A percentile compares a stretch with the other conserved stretches of the same genome.
These are phyloP conservation scores for Drosophila mayri DNA, from an alignment of 1,140 invertebrate species.

Conservation along the genomic window DNA sequence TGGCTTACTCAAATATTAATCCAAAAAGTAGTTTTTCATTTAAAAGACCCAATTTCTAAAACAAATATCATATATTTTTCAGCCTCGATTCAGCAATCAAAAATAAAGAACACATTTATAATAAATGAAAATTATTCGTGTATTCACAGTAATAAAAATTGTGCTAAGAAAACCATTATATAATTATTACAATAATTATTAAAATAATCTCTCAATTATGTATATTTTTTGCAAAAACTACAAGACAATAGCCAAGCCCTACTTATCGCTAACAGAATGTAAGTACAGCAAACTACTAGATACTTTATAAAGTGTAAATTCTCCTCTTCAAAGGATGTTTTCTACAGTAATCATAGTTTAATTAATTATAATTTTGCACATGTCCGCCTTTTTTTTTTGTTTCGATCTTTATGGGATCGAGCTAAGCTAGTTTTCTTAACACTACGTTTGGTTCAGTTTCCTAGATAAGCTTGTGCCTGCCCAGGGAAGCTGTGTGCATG, in stretches of 20 bases:
- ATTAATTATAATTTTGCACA: conserved; percentile 68
- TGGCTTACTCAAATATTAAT: background rate
- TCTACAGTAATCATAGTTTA: conserved; percentile 6
- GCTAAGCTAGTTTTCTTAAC: conserved; percentile 37
- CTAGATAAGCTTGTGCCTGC: conserved; percentile 76
- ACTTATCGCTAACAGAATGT: conserved; percentile 42
- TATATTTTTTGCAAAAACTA: conserved; percentile 9
- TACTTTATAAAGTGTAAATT: conserved; percentile 6
- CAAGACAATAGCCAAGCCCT: conserved; percentile 57
- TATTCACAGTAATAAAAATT: conserved; percentile 70
- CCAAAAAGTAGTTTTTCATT: background rate
- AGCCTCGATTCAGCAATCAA: background rate
- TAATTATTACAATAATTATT: conserved; percentile 9
- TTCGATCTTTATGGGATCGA: conserved; percentile 12
- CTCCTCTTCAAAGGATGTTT: background rate
- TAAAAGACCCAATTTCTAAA: background rate
- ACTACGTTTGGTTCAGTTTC: conserved; percentile 19
- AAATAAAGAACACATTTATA: conserved; percentile 10
- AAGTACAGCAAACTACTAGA: conserved; percentile 42
- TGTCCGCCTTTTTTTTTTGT: conserved; percentile 70
- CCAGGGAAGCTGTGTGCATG: conserved; percentile 78
- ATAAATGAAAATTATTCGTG: conserved; percentile 56
- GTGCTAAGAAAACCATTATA: conserved; percentile 62
- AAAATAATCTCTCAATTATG: conserved; percentile 21
- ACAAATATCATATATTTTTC: background rate